Base-by-base conservation (phyloP, 2,888 invertebrate genomes). In the Dusona sp. region DNA sequence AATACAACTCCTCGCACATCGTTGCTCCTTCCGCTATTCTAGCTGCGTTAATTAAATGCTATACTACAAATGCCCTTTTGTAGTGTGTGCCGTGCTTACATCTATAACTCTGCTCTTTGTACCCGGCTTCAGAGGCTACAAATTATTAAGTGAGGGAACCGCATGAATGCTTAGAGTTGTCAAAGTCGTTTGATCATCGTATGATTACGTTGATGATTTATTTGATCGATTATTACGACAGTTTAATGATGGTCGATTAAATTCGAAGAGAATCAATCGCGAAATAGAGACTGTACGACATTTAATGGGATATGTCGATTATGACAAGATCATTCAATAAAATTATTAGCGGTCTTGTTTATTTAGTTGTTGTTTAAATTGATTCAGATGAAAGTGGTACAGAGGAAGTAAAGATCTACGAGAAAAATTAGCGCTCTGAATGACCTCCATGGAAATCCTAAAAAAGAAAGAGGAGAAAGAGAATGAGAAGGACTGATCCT, bases 11-110 rank as follows among this genome's bases (percentile, higher is more conserved):
- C 68, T 51, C 61, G 42, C 68, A 68, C 54, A 51, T 68, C 79
- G 48, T 45, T 61, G 48, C 45, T 83, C 68, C 68, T 68, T 73
- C 48, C 74, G 51, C 29, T 16, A 16, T 57, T 16, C 38, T 82
- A 38, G 22, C 38, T 33, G 68, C 57, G 81, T 85, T 82, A 67
- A 82, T 85, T 65, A 82, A 85, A 67, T 82, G 38, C 16, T 57
- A 22, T 25, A 57, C 48, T 61, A 38, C 33, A 29, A 48, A 61
- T 29, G 61, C 29, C 61, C 29, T 61, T 61, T 61, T 61, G 61
- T 61, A 61, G 29, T 57, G 9, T 38, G 9, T 9, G 25, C 25
- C 25, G 9, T 25, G 61, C 3, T 29, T 11, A n/a, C 51, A 38
- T 54, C 51, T 38, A 33, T 36, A 51, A 57, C 72, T 33, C n/a